Percentiles rank a stretch among this genome's conserved stretches.
These are phyloP conservation scores for Hemicentrotus pulcherrimus DNA, from an alignment of 35 echinoderm and acorn worm genomes.

Conservation along the genomic window DNA sequence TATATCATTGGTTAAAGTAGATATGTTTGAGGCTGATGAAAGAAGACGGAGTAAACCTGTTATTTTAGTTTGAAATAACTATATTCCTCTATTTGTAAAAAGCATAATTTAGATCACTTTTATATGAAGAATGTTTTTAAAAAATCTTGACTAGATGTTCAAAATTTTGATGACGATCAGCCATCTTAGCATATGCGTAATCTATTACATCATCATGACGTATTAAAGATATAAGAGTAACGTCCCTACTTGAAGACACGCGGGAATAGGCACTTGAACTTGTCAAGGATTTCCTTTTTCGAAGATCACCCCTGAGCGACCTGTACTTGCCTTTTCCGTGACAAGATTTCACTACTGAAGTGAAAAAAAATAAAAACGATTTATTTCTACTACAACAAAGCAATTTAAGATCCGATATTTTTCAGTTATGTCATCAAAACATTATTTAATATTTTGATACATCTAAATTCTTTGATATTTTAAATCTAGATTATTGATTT, in stretches of 20 bases:
- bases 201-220: background rate
- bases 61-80: too few species aligned
- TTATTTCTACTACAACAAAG: background rate
- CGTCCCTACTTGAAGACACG: background rate
- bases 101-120: too few species aligned
- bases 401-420: background rate
- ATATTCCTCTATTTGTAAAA: too few species aligned
- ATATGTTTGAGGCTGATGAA: too few species aligned
- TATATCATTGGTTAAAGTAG: too few species aligned
- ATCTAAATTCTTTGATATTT: too few species aligned
- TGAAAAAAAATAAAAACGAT: background rate
- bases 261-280: background rate
- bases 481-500: too few species aligned
- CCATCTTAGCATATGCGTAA: background rate
- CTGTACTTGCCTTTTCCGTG: background rate
- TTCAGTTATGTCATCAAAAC: too few species aligned
- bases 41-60: too few species aligned
- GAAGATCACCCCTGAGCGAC: background rate
- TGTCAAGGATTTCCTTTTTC: background rate
- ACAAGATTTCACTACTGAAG: background rate
- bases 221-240: background rate
- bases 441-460: background rate
- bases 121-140: too few species aligned
- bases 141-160: too few species aligned
- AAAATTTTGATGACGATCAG: too few species aligned